Percentiles rank a stretch among this genome's conserved stretches.
These are phyloP conservation scores for Vidua macroura DNA, from an alignment of 2,113 vertebrate species.

Conservation along the genomic window DNA sequence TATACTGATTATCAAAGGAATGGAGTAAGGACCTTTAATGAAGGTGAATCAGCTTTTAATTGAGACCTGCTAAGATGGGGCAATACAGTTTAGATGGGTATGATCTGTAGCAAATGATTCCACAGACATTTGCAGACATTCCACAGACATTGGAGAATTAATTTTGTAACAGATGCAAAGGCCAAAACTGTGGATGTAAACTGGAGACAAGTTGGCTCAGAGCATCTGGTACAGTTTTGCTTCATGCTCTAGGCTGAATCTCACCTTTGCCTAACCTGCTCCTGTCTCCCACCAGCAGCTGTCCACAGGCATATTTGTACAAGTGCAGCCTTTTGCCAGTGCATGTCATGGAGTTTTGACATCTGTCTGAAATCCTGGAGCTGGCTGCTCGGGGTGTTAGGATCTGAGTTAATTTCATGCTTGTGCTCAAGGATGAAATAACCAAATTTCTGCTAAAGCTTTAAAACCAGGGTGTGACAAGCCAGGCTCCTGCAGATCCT, in stretches of 20 bases:
- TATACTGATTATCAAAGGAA: not conserved
- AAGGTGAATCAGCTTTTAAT: not conserved
- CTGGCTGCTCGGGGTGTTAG: not conserved
- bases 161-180: slow-evolving; percentile 9
- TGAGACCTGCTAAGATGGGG: not conserved
- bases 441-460: not conserved
- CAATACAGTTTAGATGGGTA: not conserved
- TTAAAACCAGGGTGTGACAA: not conserved
- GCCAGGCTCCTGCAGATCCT: not conserved
- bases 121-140: not conserved
- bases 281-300: not conserved
- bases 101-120: not conserved
- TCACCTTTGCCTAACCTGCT: not conserved
- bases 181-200: slow-evolving; percentile 1
- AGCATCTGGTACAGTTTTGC: slow-evolving; percentile 31
- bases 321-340: not conserved
- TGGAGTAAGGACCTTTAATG: not conserved
- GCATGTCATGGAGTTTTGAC: not conserved
- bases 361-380: not conserved
- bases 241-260: not conserved
- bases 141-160: not conserved
- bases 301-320: not conserved
- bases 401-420: slow-evolving; percentile 25
- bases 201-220: not conserved
- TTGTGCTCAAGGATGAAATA: slow-evolving; percentile 28